Base-by-base conservation (phyloP, 2,888 invertebrate genomes). In the Xestia rhomboidea region DNA sequence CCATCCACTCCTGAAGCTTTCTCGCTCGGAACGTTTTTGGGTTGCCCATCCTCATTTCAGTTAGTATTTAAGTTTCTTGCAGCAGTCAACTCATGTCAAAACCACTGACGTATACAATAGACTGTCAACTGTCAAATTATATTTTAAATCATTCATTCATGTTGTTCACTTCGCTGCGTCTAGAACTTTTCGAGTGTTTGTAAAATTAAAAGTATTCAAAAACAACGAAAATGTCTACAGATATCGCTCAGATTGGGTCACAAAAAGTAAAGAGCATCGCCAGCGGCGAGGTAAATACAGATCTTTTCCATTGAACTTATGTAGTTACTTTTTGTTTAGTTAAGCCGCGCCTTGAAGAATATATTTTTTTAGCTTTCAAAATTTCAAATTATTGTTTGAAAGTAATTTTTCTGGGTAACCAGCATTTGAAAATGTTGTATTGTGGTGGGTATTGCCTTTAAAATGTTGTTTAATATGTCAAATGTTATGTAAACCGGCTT, bases 181-280 rank as follows among this genome's bases (percentile, higher is more conserved):
- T 18, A 63, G 73, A 83, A 73, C 27, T 69, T 66, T 76, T 76
- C 15, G 38, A 77, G 51, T 62, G 76, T 74, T 70, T 60, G 60
- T 63, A 27, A 79, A 84, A 81, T 83, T 79, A 68, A 63, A 63
- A 78, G 78, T 82, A 72, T 49, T 13, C 62, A 57, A 46, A 46
- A 76, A 62, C 57, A 67, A 70, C 54, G 0, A 92, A 88, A 82
- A 93, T 93, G 93, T 87, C 93, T 73, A 75, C 91, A 24, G 93
- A 95, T 91, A 91, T 95, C 68, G 89, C 91, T 71, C 91, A 91
- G 73, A 94, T 96, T 81, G 95, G 94, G 69, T 88, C 91, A 24
- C 94, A 95, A 77, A 96, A 95, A 93, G 93, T 96, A 27, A 95
- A 94, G 87, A 95, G 92, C 83, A 88, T 96, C 73, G 89, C 93